Evolutionary conservation across 2,888 invertebrate genomes (phyloP).

Genomic region (Tenthredo amoena): DNA sequence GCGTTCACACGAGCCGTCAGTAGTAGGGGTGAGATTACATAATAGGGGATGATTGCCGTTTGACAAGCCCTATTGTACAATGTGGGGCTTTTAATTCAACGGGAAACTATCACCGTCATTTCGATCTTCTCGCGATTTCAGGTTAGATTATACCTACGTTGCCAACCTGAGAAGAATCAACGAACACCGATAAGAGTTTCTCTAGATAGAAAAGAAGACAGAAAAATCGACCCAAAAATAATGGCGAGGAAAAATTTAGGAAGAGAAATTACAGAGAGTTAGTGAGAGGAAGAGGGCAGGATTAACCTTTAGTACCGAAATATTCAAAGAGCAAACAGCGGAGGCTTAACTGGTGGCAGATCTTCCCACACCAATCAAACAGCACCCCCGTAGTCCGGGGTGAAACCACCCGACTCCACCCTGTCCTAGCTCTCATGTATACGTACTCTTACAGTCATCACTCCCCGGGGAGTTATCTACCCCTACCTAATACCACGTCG

Average conservation of each 20-base stretch:
- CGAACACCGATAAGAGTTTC: neutral
- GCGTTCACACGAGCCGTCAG: slow-evolving; percentile 72
- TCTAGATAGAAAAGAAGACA: no score
- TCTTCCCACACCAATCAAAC: slow-evolving; percentile 77
- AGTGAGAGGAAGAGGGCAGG: neutral
- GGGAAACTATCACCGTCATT: slow-evolving; percentile 41
- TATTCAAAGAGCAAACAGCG: slow-evolving; percentile 48
- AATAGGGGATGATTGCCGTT: slow-evolving; percentile 75
- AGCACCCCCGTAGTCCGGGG: slow-evolving; percentile 64
- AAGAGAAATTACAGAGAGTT: neutral
- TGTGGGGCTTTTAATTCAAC: slow-evolving; percentile 67
- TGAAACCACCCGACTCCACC: slow-evolving; percentile 53
- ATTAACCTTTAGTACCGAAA: slow-evolving; percentile 17
- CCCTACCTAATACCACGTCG: slow-evolving; percentile 62
- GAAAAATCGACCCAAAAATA: neutral
- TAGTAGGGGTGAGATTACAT: slow-evolving; percentile 69
- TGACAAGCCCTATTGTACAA: slow-evolving; percentile 69
- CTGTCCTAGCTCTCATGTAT: slow-evolving; percentile 53
- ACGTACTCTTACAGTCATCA: slow-evolving; percentile 35
- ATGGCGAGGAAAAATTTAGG: neutral
- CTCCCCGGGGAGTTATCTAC: slow-evolving; percentile 73
- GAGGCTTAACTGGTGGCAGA: slow-evolving; percentile 68
- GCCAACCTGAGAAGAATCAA: neutral
- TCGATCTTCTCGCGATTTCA: neutral
- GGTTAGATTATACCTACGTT: neutral